These are phyloP conservation scores for Stenodera caucasica DNA, from an alignment of 2,888 invertebrate genomes.

Conservation along the genomic window DNA sequence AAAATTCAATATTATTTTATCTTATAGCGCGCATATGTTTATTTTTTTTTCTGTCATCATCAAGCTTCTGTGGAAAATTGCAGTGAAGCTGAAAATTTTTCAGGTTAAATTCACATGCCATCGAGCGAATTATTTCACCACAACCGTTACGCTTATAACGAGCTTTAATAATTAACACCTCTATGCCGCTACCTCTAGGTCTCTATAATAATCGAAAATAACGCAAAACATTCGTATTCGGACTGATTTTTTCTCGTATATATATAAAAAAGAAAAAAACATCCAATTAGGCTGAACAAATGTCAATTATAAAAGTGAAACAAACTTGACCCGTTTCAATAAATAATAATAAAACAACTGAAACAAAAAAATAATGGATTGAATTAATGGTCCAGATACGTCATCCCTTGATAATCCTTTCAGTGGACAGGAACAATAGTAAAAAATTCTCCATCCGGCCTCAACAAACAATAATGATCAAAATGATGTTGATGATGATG, in stretches of 20 bases:
- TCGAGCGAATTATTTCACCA: not conserved
- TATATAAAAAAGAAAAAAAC: not conserved
- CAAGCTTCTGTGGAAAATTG: not conserved
- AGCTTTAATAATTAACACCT: slow-evolving; percentile 5
- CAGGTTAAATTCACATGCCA: slow-evolving; percentile 5
- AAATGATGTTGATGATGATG: not conserved
- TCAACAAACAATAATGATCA: slow-evolving; percentile 34
- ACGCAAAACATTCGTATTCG: no score
- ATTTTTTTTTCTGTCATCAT: not conserved
- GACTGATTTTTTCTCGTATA: no score
- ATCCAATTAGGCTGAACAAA: not conserved
- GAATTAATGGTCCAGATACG: slow-evolving; percentile 25
- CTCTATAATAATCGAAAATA: not conserved
- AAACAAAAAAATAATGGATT: slow-evolving; percentile 17
- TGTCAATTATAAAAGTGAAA: not conserved
- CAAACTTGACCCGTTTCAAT: not conserved
- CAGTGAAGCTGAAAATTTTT: slow-evolving; percentile 1
- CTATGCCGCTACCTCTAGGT: slow-evolving; percentile 1
- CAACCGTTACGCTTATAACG: slow-evolving; percentile 2
- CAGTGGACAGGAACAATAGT: slow-evolving; percentile 34
- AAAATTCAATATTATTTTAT: not conserved
- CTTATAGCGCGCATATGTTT: not conserved
- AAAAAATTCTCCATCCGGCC: slow-evolving; percentile 43
- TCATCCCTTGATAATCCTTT: slow-evolving; percentile 27
- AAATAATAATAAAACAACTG: not conserved